These are phyloP conservation scores for Eilema caniola DNA, from an alignment of 2,888 invertebrate genomes.

Conservation along the genomic window DNA sequence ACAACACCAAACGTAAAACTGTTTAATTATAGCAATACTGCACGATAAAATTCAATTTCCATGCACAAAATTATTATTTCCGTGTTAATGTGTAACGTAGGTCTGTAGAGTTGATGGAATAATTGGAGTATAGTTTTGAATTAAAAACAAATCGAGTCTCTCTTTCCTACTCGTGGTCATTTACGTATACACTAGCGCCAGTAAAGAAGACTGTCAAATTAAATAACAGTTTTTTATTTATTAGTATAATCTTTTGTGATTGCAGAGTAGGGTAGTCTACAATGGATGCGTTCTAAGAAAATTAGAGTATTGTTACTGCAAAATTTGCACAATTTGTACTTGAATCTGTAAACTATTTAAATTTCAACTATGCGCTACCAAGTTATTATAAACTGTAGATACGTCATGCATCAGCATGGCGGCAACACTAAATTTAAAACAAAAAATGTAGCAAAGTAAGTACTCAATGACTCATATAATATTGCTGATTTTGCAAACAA, in stretches of 20 bases:
- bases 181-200: neutral
- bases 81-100: neutral
- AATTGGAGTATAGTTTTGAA: neutral
- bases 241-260: neutral
- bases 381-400: no score
- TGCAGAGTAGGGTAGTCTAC: conserved; percentile 14
- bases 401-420: no score
- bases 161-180: neutral
- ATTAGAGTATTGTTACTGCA: neutral
- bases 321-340: neutral
- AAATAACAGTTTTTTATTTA: neutral
- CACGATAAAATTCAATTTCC: neutral
- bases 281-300: conserved; percentile 11
- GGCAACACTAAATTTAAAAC: no score
- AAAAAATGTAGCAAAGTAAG: no score
- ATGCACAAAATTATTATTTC: neutral
- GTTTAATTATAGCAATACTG: conserved; percentile 3
- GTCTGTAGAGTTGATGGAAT: neutral
- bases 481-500: no score
- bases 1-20: conserved; percentile 10
- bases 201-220: neutral
- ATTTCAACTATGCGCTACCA: no score
- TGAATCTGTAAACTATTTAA: no score
- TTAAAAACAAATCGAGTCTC: neutral
- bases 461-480: no score